Evolutionary conservation across 2,797 vertebrate species (phyloP).

Genomic region (Chloroceryle inda): DNA sequence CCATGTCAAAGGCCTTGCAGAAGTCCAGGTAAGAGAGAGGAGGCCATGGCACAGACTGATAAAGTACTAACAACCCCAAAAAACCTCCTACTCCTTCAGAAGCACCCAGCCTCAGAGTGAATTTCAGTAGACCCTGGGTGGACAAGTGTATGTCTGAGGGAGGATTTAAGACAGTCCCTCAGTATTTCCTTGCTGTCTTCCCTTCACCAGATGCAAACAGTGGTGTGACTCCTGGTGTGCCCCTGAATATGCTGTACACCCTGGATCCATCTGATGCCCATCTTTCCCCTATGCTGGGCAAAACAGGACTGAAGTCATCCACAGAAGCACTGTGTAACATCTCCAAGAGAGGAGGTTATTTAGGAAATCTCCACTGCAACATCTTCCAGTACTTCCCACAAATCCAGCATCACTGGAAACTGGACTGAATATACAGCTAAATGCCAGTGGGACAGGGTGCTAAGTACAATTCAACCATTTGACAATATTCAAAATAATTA

Average conservation of each 20-base stretch:
- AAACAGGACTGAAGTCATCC: neutral
- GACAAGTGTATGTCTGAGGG: neutral
- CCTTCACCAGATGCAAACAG: neutral
- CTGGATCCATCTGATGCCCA: neutral
- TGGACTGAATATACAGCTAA: neutral
- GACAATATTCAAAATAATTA: neutral
- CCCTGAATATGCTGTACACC: neutral
- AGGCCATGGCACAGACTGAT: neutral
- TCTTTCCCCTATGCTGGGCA: neutral
- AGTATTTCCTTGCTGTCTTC: neutral
- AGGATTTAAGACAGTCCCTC: neutral
- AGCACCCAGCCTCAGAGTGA: neutral
- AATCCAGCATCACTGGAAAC: neutral
- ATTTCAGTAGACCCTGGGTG: neutral
- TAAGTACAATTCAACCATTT: fast-evolving
- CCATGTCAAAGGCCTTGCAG: too few relatives aligned
- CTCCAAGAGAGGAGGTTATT: neutral
- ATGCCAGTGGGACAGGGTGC: fast-evolving
- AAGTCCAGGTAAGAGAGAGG: neutral
- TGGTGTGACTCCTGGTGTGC: neutral
- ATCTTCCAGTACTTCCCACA: neutral
- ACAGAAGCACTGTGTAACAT: fast-evolving
- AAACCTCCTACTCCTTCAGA: neutral
- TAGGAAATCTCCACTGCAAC: neutral
- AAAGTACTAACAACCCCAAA: fast-evolving